Evolutionary conservation across 2,113 vertebrate species (phyloP), one percentile per base, ranked within the genome.

Genomic region (Amia ocellicauda): DNA sequence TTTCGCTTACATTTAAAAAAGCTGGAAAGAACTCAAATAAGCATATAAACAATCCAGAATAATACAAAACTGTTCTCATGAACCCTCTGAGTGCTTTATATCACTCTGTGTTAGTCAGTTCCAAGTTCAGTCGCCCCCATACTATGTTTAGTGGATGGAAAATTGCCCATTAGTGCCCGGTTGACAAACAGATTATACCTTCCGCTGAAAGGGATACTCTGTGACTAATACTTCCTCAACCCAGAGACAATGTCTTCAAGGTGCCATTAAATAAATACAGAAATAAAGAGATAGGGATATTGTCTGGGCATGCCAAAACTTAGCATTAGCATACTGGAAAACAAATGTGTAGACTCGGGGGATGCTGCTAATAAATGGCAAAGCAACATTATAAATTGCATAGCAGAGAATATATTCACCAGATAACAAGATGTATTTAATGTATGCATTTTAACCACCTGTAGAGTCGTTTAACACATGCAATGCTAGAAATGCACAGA

Each of bases 171-270:
- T 16, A 47, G 43, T 16, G 43, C 3, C 43, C 14, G 16, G n/a
- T 47, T n/a, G 43, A 47, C n/a, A 47, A 47, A 47, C 43, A 47
- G 13, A 47, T 47, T 47, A 47, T 14, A 47, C 31, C 31, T 36
- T 36, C n/a, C 3, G 3, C 43, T 47, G n/a, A 47, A n/a, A 47
- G 43, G 43, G 43, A 47, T 47, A 17, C 16, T 14, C 43, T 47
- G 43, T 47, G 43, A 17, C 2, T 47, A n/a, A 17, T 17, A 17
- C 43, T 14, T 47, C n/a, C n/a, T 17, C 13, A 47, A 14, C 43
- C 16, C 1, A 47, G 13, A 47, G 43, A 47, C 3, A 16, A 14
- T 13, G 13, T 47, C 14, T n/a, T 14, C 14, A 16, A 14, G 43
- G 43, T 8, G 10, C 43, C 31, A 36, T 11, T 36, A 11, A 36